phyloP scores from a whole-genome alignment of 2,797 vertebrate genomes.

The Danio choprae region DNA sequence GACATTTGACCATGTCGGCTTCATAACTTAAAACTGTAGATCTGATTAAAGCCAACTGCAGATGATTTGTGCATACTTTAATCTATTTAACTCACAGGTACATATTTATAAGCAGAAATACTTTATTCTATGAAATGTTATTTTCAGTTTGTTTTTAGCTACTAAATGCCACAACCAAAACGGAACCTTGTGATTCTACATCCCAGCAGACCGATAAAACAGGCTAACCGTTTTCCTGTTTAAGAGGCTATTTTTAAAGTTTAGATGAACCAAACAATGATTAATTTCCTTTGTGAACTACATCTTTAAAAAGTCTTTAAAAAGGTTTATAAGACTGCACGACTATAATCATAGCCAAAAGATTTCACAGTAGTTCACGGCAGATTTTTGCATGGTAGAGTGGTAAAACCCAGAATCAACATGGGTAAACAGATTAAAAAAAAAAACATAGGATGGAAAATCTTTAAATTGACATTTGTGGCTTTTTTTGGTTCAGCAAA shows the following conservation, averaged over 20 bases:
- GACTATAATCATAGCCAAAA: neutral
- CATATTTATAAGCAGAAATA: neutral
- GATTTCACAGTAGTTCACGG: neutral
- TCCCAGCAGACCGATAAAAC: neutral
- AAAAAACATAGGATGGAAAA: too few relatives aligned
- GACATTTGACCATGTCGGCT: neutral
- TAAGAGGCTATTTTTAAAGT: too few relatives aligned
- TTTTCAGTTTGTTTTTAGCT: neutral
- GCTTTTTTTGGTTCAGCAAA: neutral
- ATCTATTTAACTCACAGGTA: neutral
- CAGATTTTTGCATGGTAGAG: too few relatives aligned
- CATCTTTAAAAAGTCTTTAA: neutral
- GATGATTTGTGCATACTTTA: neutral
- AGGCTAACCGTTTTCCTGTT: neutral
- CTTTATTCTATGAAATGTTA: too few relatives aligned
- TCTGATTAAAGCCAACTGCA: neutral
- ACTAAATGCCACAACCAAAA: neutral
- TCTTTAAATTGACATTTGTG: too few relatives aligned
- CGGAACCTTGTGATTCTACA: neutral
- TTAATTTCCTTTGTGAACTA: neutral
- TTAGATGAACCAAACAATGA: neutral
- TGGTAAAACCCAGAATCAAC: too few relatives aligned
- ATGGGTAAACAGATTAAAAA: too few relatives aligned
- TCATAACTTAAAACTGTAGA: neutral
- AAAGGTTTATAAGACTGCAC: neutral